These are phyloP conservation scores for Ophion slaviceki DNA, from an alignment of 2,888 invertebrate species.

Conservation along the genomic window DNA sequence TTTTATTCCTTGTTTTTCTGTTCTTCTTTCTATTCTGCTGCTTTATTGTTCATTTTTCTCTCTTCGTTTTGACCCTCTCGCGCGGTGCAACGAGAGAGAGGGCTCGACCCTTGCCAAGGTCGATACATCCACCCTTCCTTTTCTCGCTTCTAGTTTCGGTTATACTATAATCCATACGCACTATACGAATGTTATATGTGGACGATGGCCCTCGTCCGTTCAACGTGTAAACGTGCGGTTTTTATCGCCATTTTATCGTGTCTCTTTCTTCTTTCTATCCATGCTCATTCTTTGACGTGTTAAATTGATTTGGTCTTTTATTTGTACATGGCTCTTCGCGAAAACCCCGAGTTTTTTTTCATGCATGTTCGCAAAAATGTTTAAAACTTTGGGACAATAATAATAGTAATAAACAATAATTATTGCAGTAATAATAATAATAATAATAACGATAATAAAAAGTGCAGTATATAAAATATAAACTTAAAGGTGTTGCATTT, in stretches of 20 bases:
- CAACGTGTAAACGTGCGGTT: background rate
- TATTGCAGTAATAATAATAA: too few species aligned
- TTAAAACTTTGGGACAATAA: too few species aligned
- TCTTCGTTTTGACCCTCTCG: constrained; percentile 14
- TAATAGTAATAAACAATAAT: too few species aligned
- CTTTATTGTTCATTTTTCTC: constrained; percentile 1
- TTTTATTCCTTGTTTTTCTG: constrained; percentile 8
- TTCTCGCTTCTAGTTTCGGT: background rate
- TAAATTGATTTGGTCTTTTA: too few species aligned
- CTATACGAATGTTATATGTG: background rate
- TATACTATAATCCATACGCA: background rate
- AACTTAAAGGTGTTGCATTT: too few species aligned
- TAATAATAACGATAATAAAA: too few species aligned
- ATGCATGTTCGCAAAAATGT: too few species aligned
- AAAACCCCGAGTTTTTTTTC: too few species aligned
- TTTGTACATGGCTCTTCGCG: too few species aligned
- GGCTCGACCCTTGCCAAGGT: constrained; percentile 25
- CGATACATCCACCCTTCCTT: constrained; percentile 24
- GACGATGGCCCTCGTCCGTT: background rate
- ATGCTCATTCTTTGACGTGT: too few species aligned
- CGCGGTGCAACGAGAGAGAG: background rate
- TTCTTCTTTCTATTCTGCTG: background rate
- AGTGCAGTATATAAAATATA: too few species aligned
- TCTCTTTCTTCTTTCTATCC: background rate
- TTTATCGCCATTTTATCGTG: background rate